Evolutionary conservation across 2,113 vertebrate species (phyloP).

Genomic region (Microcebus ravelobensis): DNA sequence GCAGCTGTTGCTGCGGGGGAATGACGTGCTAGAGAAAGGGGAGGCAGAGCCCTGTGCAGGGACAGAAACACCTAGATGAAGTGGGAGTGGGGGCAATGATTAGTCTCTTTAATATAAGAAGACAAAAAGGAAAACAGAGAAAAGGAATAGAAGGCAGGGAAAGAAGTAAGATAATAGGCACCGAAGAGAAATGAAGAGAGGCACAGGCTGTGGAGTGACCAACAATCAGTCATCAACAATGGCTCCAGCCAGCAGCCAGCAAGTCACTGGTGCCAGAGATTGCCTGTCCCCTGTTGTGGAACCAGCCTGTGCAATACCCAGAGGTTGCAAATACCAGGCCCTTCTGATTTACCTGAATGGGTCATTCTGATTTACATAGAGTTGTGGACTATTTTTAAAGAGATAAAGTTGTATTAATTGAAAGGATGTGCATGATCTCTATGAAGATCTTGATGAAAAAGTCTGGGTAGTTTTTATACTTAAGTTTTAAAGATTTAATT

Average conservation of each 20-base stretch:
- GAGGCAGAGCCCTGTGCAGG: not conserved
- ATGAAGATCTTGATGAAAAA: not conserved
- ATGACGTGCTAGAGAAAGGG: not conserved
- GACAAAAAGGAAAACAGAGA: not conserved
- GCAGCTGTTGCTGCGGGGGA: no score
- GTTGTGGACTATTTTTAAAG: not conserved
- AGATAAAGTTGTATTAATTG: not conserved
- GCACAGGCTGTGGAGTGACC: not conserved
- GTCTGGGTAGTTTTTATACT: not conserved
- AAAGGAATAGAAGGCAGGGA: not conserved
- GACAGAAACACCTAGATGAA: not conserved
- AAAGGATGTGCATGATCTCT: not conserved
- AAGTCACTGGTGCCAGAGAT: not conserved
- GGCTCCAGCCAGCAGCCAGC: not conserved
- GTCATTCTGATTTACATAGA: not conserved
- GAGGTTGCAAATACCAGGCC: not conserved
- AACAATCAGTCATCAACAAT: not conserved
- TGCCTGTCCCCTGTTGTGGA: not conserved
- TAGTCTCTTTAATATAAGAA: not conserved
- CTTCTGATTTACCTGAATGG: not conserved
- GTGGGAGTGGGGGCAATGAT: not conserved
- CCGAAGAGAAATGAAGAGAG: not conserved
- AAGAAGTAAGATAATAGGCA: not conserved
- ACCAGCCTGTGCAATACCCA: not conserved
- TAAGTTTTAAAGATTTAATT: conserved; percentile 12